A percentile compares a stretch with the other conserved stretches of the same genome.
phyloP scores from a whole-genome alignment of 2,888 invertebrate genomes.

The Eristalis arbustorum region DNA sequence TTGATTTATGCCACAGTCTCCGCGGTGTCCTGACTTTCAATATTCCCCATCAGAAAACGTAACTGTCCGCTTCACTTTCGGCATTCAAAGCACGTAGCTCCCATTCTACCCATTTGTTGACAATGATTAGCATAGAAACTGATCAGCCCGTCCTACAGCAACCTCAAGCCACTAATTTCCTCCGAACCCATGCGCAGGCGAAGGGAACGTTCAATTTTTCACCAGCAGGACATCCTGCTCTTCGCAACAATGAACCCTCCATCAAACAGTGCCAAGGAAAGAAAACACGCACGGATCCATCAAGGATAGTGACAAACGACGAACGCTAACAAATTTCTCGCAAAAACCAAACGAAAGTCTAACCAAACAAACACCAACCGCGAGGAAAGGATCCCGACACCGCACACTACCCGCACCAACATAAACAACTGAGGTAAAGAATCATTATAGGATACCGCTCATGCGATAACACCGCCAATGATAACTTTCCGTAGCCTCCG shows the following conservation, averaged over 20 bases:
- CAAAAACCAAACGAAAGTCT: not conserved
- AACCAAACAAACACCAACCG: not conserved
- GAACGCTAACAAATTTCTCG: not conserved
- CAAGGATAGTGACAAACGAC: conserved; percentile 27
- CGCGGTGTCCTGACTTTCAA: too few relatives aligned
- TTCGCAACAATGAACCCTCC: not conserved
- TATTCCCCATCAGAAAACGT: not conserved
- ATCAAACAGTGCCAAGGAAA: not conserved
- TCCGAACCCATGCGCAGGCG: not conserved
- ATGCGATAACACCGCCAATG: conserved; percentile 52
- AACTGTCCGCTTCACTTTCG: not conserved
- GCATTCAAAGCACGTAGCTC: not conserved
- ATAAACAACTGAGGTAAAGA: conserved; percentile 55
- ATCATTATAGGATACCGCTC: conserved; percentile 59
- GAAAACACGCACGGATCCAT: conserved; percentile 20
- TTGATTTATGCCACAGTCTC: too few relatives aligned
- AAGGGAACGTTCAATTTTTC: not conserved
- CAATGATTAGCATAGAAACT: not conserved
- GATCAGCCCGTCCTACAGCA: not conserved
- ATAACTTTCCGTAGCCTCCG: conserved; percentile 52
- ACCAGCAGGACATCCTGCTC: not conserved
- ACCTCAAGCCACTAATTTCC: not conserved
- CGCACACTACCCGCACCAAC: conserved; percentile 32
- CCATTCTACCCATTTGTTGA: not conserved
- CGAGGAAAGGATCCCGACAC: conserved; percentile 37